phyloP scores from a whole-genome alignment of 2,797 vertebrate species.

The Sebastes trivittatus region DNA sequence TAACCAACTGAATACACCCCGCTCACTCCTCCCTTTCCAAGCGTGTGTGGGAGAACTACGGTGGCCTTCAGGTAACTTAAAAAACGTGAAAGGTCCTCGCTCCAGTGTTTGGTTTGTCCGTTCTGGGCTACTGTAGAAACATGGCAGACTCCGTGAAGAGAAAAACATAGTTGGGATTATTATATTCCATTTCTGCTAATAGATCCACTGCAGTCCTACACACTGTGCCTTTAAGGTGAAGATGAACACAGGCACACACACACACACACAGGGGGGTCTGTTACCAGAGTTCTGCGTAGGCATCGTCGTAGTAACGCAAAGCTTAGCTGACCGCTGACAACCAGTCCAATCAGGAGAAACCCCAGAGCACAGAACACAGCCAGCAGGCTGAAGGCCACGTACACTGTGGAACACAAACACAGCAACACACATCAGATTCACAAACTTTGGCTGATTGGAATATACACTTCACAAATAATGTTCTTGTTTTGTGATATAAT shows the following conservation, averaged over 20 bases:
- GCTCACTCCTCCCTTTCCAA: no score
- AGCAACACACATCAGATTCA: neutral
- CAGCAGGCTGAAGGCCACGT: slow-evolving; percentile 41
- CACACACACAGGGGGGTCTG: neutral
- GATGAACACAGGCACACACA: neutral
- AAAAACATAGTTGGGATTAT: no score
- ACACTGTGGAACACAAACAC: slow-evolving; percentile 32
- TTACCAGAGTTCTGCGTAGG: slow-evolving; percentile 33
- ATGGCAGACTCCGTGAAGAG: no score
- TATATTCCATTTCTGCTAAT: no score
- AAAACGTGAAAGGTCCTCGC: no score
- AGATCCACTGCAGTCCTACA: no score
- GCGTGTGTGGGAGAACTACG: no score
- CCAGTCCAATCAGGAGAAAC: slow-evolving; percentile 15
- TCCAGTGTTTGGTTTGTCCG: no score
- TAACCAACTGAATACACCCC: no score
- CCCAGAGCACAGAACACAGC: slow-evolving; percentile 16
- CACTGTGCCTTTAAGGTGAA: neutral
- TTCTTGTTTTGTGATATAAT: no score
- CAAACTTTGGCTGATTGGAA: neutral
- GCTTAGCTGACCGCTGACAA: neutral
- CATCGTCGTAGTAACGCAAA: neutral
- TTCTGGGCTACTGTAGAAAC: no score
- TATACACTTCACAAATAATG: neutral
- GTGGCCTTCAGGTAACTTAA: no score